Base-by-base conservation (phyloP, 2,888 invertebrate genomes). In the Chrysina gloriosa region DNA sequence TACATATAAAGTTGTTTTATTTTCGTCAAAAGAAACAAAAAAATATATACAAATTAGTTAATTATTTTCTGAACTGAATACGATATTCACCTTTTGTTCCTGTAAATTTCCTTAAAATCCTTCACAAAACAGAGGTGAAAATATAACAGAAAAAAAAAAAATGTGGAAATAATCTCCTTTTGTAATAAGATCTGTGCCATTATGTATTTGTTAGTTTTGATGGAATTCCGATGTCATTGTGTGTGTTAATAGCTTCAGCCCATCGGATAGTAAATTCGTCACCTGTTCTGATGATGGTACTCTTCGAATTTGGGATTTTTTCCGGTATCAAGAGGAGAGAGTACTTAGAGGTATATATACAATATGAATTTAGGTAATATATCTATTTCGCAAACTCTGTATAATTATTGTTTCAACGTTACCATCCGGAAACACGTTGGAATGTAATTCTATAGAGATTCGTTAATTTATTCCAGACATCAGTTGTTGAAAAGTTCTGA, bases 241-340 rank as follows among this genome's bases (percentile, higher is more conserved):
- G 34, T 75, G 68, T 74, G 71, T 73, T 76, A 73, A 74, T 85
- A 98, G 98, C 90, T 99, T 99, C 89, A 96, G 98, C 87, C 98
- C 99, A 65, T 94, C 95, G 82, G 99, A 99, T 88, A 91, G 92
- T 81, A 99, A 99, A 87, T 96, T 99, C 88, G 98, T 96, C 25
- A 97, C 98, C 68, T 98, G 98, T 87, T 98, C 98, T 69, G 99
- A 99, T 85, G 99, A 99, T 85, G 98, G 98, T 75, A 99, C 99
- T 14, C 90, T 99, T 71, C 89, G 98, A 78, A 94, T 99, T 79
- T 99, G 98, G 96, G 99, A 99, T 86, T 99, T 99, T 86, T 91
- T 95, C 82, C 91, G 96, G 76, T 96, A 96, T 83, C 92, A 94
- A 81, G 98, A 99, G 87, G 99, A 99, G 85, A 90, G 93, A 81